Percentiles rank a stretch among this genome's conserved stretches.
Conservation (phyloP, 2,113 vertebrate genomes). For the Bubalus kerabau region DNA sequence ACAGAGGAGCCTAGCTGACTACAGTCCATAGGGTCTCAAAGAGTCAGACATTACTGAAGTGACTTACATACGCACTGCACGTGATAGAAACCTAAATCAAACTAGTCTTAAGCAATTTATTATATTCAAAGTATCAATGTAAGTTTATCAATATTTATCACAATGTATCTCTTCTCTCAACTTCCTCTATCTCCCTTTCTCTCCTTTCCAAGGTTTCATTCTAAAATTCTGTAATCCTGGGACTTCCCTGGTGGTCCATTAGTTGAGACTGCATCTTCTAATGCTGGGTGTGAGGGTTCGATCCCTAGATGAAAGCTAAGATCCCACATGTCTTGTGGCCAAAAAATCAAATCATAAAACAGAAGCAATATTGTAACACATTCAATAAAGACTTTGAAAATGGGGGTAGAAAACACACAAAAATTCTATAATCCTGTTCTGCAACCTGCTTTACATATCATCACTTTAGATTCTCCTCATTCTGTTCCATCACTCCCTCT, state of each 20-base stretch:
- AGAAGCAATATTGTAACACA: neutral
- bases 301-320: neutral
- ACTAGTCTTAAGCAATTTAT: neutral
- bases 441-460: neutral
- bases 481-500: neutral
- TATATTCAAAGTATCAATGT: neutral
- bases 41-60: neutral
- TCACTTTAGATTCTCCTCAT: neutral
- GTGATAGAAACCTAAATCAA: neutral
- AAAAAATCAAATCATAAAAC: neutral
- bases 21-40: neutral
- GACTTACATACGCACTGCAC: neutral
- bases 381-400: neutral
- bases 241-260: neutral
- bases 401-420: neutral
- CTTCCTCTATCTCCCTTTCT: neutral
- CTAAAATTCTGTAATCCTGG: neutral
- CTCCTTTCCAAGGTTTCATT: neutral
- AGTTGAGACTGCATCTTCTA: neutral
- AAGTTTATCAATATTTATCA: conserved; percentile 9
- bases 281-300: neutral
- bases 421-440: neutral
- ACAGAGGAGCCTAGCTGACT: neutral
- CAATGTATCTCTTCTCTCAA: neutral
- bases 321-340: neutral